Percentiles rank a stretch among this genome's conserved stretches.
Evolutionary conservation across 2,113 vertebrate species (phyloP).

Genomic region (Dipodomys stephensi): DNA sequence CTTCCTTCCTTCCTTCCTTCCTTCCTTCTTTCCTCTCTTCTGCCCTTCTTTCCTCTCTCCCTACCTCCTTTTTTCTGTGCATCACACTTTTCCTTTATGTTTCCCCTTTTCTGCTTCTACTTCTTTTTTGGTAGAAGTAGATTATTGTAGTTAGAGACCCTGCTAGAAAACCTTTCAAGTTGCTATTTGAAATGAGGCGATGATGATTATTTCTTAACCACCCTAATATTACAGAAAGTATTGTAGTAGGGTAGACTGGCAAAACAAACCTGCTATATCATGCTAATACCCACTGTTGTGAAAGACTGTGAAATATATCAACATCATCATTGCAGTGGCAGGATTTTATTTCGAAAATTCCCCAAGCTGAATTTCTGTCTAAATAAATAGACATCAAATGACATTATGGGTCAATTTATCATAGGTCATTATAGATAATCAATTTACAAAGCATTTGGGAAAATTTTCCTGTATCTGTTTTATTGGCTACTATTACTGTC

Average conservation of each 20-base stretch:
- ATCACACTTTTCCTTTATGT: no score
- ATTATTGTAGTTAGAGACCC: neutral
- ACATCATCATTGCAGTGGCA: conserved; percentile 56
- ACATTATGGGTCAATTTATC: conserved; percentile 82
- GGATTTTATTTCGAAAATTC: conserved; percentile 69
- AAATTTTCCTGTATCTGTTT: conserved; percentile 77
- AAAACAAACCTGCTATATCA: conserved; percentile 55
- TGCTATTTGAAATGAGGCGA: conserved; percentile 61
- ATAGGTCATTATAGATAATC: conserved; percentile 73
- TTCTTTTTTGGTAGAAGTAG: neutral
- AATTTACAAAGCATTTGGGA: conserved; percentile 81
- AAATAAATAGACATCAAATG: conserved; percentile 82
- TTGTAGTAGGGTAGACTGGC: neutral
- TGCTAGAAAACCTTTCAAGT: neutral
- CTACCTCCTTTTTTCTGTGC: no score
- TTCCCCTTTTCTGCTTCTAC: neutral
- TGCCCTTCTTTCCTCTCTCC: no score
- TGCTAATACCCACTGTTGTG: conserved; percentile 52
- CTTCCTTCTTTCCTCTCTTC: neutral
- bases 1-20: no score
- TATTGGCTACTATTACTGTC: conserved; percentile 78
- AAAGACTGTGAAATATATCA: conserved; percentile 70
- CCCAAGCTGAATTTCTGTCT: conserved; percentile 77
- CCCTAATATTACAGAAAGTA: neutral
- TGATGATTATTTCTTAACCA: conserved; percentile 55